Base-by-base conservation (phyloP, 2,888 invertebrate genomes). In the Sesia bembeciformis region DNA sequence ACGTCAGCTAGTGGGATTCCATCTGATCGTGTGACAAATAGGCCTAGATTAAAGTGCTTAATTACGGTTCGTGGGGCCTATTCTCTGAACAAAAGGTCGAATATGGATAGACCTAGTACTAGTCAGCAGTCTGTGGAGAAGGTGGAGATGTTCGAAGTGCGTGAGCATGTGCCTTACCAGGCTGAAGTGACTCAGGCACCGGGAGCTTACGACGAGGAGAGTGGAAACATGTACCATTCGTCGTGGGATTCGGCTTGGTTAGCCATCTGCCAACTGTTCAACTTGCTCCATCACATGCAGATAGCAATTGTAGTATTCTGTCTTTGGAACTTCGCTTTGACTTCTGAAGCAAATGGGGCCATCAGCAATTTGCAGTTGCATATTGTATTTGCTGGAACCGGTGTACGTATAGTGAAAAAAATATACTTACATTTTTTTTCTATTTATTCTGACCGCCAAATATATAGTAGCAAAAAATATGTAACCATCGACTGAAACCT, bases 151-250 rank as follows among this genome's bases (percentile, higher is more conserved):
- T 88, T 76, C 58, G 88, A 89, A 63, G 87, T 89, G 3, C 69
- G 88, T 46, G 89, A 89, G 57, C 89, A 89, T 58, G 83, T 89
- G 4, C 89, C 89, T 3, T 88, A 89, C 59, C 86, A 86, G 57
- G 85, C 85, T 0, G 88, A 87, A 56, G 59, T 88, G 50, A 88
- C 88, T 0, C 62, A 81, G 51, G 85, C 86, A 0, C 87, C 89
- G 0, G 76, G 68, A 0, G 68, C 77, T 0, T 87, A 87, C 52
- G 89, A 89, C 54, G 84, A 81, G 56, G 89, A 89, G 49, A 88
- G 88, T 58, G 83, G 78, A 0, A 74, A 74, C 1, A 57, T 66
- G 5, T 82, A 84, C 55, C 65, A 62, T 50, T 73, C 74, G 3
- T 77, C 82, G 0, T 89, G 89, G 89, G 69, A 73, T 4, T 81